Evolutionary conservation across 2,888 invertebrate genomes (phyloP).

Genomic region (Troides oblongomaculatus): DNA sequence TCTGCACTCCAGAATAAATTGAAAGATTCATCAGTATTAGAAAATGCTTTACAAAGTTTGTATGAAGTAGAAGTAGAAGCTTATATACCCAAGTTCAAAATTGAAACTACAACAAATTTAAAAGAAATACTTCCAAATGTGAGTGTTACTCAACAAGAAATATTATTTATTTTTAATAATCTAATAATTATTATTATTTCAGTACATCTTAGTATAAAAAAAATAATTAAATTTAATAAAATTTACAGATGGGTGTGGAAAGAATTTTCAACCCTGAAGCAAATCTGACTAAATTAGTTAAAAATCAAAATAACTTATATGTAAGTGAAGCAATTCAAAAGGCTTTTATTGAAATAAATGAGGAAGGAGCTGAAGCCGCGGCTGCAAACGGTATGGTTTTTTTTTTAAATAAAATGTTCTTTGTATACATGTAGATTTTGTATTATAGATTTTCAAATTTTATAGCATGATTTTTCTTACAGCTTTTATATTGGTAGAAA

Average conservation of each 20-base stretch:
- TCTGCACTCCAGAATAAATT: slow-evolving; percentile 81
- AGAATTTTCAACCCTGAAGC: slow-evolving; percentile 66
- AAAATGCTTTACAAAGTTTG: slow-evolving; percentile 66
- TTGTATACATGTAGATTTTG: neutral
- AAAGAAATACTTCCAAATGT: slow-evolving; percentile 81
- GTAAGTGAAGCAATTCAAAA: slow-evolving; percentile 88
- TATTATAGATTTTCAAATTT: neutral
- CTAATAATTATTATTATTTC: neutral
- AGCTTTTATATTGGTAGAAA: slow-evolving; percentile 18
- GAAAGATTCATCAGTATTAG: slow-evolving; percentile 57
- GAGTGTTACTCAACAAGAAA: slow-evolving; percentile 35
- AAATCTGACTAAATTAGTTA: slow-evolving; percentile 82
- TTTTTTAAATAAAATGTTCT: neutral
- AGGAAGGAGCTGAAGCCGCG: slow-evolving; percentile 91
- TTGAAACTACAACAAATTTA: slow-evolving; percentile 85
- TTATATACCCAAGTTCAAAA: slow-evolving; percentile 87
- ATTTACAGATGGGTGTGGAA: slow-evolving; percentile 46
- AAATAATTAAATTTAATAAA: neutral
- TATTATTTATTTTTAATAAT: slow-evolving; percentile 4
- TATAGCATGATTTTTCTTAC: slow-evolving; percentile 4
- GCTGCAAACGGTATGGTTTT: slow-evolving; percentile 86
- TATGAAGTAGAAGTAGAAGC: slow-evolving; percentile 78
- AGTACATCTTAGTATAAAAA: neutral
- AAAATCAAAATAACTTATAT: slow-evolving; percentile 60
- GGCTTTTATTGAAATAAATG: slow-evolving; percentile 90